Evolutionary conservation across 2,797 vertebrate genomes (phyloP).

Genomic region (Chelidonichthys spinosus): DNA sequence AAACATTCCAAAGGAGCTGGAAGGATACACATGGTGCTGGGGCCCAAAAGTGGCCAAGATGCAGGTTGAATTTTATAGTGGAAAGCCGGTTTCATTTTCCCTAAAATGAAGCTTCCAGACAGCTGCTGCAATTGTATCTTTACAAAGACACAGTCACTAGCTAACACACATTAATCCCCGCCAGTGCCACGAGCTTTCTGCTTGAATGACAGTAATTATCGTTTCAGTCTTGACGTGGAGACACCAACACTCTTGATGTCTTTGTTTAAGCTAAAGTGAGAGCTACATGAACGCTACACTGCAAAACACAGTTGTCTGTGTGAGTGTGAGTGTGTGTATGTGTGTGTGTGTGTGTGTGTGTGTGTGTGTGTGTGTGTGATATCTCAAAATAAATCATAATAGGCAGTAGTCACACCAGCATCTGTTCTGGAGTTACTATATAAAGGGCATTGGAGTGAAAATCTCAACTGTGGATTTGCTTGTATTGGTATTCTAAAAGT

Average conservation of each 20-base stretch:
- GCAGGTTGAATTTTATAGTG: conserved; percentile 15
- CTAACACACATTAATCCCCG: conserved; percentile 63
- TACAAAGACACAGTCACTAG: conserved; percentile 55
- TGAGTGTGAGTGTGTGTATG: not conserved
- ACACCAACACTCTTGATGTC: conserved; percentile 70
- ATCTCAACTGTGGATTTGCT: not conserved
- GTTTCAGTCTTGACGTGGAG: conserved; percentile 63
- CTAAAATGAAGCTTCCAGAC: conserved; percentile 41
- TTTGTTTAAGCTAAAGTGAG: conserved; percentile 63
- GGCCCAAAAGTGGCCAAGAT: not conserved
- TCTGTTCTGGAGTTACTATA: not conserved
- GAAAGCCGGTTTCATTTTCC: conserved; percentile 29
- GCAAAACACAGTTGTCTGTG: conserved; percentile 8
- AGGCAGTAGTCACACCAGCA: not conserved
- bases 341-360: not conserved
- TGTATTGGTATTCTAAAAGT: not conserved
- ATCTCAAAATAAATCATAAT: conserved; percentile 8
- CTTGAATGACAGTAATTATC: conserved; percentile 78
- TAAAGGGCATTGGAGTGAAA: not conserved
- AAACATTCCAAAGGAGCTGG: conserved; percentile 9
- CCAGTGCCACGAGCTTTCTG: conserved; percentile 68
- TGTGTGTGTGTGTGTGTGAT: conserved; percentile 7
- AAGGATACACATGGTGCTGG: not conserved
- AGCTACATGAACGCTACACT: conserved; percentile 35
- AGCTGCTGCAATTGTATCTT: conserved; percentile 61